Percentiles rank a stretch among this genome's conserved stretches.
Conservation (phyloP, 2,113 vertebrate genomes). For the Oncorhynchus kisutch region DNA sequence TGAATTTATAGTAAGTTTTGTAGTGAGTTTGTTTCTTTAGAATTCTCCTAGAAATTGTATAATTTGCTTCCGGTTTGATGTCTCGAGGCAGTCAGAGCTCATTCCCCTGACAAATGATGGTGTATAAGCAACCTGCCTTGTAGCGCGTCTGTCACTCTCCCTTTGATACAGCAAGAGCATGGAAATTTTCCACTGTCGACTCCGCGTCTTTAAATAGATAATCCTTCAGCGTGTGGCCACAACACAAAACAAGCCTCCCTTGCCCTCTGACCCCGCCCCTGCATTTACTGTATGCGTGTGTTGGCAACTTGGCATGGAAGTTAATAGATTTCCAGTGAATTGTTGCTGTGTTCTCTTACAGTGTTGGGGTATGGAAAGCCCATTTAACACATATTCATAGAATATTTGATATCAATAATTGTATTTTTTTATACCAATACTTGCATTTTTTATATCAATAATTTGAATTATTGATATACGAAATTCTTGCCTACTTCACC, state of each 20-base stretch:
- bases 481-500: too few species aligned
- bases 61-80: not conserved
- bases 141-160: not conserved
- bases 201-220: slow-evolving; percentile 37
- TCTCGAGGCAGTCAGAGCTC: not conserved
- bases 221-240: slow-evolving; percentile 28
- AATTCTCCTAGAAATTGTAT: not conserved
- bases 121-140: not conserved
- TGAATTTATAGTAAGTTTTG: not conserved
- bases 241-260: slow-evolving; percentile 3
- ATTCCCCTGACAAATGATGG: not conserved
- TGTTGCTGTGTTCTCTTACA: not conserved
- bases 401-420: too few species aligned
- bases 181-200: slow-evolving; percentile 43
- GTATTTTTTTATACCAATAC: too few species aligned
- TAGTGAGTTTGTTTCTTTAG: not conserved
- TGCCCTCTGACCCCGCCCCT: not conserved
- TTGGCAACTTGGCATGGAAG: not conserved
- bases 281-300: not conserved
- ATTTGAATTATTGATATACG: too few species aligned
- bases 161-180: not conserved
- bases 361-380: too few species aligned
- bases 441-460: too few species aligned
- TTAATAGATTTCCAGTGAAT: not conserved
- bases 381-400: too few species aligned